Evolutionary conservation across 1,140 invertebrate species (phyloP).

Genomic region (Brachionus manjavacas): DNA sequence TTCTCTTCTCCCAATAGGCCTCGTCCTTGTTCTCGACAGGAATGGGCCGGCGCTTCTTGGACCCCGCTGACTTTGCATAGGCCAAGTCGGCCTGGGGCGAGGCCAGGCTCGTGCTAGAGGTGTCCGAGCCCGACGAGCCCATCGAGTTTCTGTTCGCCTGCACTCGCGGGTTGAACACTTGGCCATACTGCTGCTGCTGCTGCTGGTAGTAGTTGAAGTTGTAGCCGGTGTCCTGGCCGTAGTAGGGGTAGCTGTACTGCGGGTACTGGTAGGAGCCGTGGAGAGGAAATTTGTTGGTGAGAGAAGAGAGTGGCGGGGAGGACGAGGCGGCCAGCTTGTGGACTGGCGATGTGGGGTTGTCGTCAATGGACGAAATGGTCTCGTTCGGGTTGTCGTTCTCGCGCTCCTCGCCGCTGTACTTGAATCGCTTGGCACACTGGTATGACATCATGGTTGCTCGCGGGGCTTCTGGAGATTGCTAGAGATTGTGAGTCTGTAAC

Average conservation of each 20-base stretch:
- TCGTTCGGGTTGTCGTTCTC: neutral
- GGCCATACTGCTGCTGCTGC: neutral
- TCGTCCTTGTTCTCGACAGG: conserved; percentile 54
- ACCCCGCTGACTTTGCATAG: neutral
- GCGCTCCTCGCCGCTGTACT: neutral
- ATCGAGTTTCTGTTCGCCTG: neutral
- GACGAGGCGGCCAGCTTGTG: neutral
- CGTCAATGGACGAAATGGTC: conserved; percentile 7
- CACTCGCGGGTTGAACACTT: neutral
- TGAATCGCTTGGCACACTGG: neutral
- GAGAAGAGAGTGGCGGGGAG: neutral
- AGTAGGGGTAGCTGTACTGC: neutral
- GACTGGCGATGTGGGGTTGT: neutral
- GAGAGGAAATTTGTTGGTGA: neutral
- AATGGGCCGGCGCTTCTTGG: conserved; percentile 49
- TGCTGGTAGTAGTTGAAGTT: neutral
- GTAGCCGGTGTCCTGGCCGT: neutral
- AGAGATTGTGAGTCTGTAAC: neutral
- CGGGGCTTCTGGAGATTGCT: too few species aligned
- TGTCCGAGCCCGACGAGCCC: neutral
- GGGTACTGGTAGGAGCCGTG: neutral
- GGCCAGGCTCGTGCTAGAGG: neutral
- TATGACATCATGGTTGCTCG: neutral
- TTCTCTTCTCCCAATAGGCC: conserved; percentile 56
- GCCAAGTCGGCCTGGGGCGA: neutral